Base-by-base conservation (phyloP, 92 coral and sea anemone species). In the Porites evermanni region DNA sequence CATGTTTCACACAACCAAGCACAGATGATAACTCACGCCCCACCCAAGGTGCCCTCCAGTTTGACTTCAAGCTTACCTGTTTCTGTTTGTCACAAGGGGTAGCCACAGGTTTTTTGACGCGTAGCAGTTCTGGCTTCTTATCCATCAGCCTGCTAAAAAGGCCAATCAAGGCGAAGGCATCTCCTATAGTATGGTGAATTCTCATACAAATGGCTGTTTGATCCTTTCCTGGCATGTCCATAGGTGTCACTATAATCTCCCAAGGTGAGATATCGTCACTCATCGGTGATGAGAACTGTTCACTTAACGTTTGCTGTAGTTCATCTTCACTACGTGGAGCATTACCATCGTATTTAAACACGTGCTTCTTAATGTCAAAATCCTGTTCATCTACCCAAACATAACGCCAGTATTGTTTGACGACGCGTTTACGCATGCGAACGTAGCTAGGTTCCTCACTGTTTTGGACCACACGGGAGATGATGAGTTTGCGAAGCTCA, bases 121-220 rank as follows among this genome's bases (percentile, higher is more conserved):
- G 83, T 53, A 93, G 82, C 51, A 96, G 88, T 74, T 93, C 95
- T 4, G 98, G 98, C 75, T 96, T 96, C n/a, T 92, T 89, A 78
- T 94, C 98, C 32, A 94, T 97, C 17, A 96, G 85, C 76, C 96
- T 94, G 20, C 95, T 91, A 24, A 94, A 88, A 26, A 96, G 90
- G 50, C 98, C 99, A 23, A 96, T 90, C 74, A 96, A 88, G 21
- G 99, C 92, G 72, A 91, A 96, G 7, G 93, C 99, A 60, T 96
- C 99, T 0, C 99, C 99, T 58, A 96, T 91, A 11, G 98, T 88
- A 77, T 96, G 99, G 53, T 96, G 98, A 64, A 96, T 93, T 44
- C 99, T 94, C 71, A 96, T 91, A 38, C 96, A 95, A 12, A 95
- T 80, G 9, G 96, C 99, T 21, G 92, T 92, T 89, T 91, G 93